Conservation (phyloP, 1,140 invertebrate genomes). For the Drosophila burlai region DNA sequence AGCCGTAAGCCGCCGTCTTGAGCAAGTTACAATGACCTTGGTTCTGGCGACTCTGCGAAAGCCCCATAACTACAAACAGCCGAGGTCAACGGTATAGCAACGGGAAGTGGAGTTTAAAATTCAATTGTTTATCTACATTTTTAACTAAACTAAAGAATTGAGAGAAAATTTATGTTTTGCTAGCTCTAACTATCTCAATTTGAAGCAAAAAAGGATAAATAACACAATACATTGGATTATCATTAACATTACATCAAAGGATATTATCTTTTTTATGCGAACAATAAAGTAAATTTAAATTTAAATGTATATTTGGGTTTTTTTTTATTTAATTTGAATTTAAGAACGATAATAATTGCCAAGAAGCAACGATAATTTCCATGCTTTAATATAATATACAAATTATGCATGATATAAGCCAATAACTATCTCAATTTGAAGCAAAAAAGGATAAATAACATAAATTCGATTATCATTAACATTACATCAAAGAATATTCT, state of each 20-base stretch:
- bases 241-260: neutral
- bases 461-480: neutral
- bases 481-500: neutral
- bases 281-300: too few relatives aligned
- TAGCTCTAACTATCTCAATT: neutral
- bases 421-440: neutral
- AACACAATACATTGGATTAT: neutral
- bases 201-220: neutral
- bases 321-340: neutral
- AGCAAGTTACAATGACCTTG: constrained; percentile 78
- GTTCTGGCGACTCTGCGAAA: constrained; percentile 42
- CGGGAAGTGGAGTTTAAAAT: neutral
- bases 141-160: too few relatives aligned
- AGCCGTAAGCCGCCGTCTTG: constrained; percentile 30
- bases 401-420: too few relatives aligned
- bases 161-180: too few relatives aligned
- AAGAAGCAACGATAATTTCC: neutral
- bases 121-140: neutral
- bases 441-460: neutral
- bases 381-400: too few relatives aligned
- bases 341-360: neutral
- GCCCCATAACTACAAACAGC: constrained; percentile 26
- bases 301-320: too few relatives aligned
- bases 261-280: neutral
- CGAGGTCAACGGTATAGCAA: neutral